Conservation (phyloP, 1,140 invertebrate genomes). For the Camponotus pennsylvanicus region DNA sequence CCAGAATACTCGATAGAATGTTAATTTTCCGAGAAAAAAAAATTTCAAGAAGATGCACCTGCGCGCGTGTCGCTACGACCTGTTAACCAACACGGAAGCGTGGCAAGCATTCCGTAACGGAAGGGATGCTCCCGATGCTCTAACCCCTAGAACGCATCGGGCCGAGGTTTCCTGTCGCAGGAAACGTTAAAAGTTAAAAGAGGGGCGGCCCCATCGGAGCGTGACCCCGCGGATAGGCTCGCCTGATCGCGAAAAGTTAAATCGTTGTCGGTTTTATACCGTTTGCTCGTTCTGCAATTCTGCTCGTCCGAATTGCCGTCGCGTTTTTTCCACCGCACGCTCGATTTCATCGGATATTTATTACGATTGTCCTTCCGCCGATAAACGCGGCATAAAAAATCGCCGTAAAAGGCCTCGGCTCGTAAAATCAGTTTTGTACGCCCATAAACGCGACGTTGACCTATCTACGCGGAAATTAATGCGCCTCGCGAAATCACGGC, state of each 20-base stretch:
- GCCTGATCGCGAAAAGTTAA: slow-evolving; percentile 57
- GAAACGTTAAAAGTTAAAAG: slow-evolving; percentile 69
- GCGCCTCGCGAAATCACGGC: background rate
- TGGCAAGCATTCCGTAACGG: slow-evolving; percentile 72
- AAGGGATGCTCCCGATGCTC: slow-evolving; percentile 74
- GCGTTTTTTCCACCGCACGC: slow-evolving; percentile 59
- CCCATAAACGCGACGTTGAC: background rate
- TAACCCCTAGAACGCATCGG: slow-evolving; percentile 75
- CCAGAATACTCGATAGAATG: too few relatives aligned
- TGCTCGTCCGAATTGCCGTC: slow-evolving; percentile 45
- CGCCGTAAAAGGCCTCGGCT: background rate
- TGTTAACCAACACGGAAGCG: slow-evolving; percentile 71
- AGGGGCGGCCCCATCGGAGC: slow-evolving; percentile 63
- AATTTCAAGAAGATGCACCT: slow-evolving; percentile 58
- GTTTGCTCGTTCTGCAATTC: slow-evolving; percentile 51
- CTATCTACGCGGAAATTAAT: background rate
- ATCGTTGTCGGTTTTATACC: slow-evolving; percentile 69
- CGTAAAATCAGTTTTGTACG: slow-evolving; percentile 14
- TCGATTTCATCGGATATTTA: slow-evolving; percentile 68
- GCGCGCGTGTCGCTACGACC: slow-evolving; percentile 47
- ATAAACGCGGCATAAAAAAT: background rate
- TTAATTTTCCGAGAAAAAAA: too few relatives aligned
- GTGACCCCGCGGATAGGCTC: slow-evolving; percentile 65
- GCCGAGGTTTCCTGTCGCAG: slow-evolving; percentile 79
- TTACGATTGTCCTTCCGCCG: background rate